These are phyloP conservation scores for Setipinna tenuifilis DNA, from an alignment of 2,797 vertebrate species.

Conservation along the genomic window DNA sequence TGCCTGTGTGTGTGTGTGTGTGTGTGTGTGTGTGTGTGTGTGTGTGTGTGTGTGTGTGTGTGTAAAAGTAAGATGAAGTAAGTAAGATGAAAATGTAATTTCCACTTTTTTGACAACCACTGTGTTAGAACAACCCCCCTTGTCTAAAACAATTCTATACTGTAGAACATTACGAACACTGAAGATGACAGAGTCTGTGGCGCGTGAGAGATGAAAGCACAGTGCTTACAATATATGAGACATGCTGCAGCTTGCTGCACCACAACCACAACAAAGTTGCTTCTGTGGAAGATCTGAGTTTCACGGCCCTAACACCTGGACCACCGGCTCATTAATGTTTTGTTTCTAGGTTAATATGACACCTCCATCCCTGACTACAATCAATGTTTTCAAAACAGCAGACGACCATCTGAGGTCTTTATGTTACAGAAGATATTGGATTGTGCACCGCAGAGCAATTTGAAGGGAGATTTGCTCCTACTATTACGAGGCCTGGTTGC, in stretches of 20 bases:
- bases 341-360: background rate
- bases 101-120: too few species aligned
- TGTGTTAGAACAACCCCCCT: too few species aligned
- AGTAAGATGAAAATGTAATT: too few species aligned
- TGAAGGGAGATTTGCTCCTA: too few species aligned
- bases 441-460: background rate
- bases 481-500: background rate
- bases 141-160: too few species aligned
- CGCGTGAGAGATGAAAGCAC: background rate
- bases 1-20: too few species aligned
- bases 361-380: slow-evolving; percentile 2
- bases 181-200: background rate
- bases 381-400: slow-evolving; percentile 11
- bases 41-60: too few species aligned
- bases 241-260: background rate
- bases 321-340: background rate
- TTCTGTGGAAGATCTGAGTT: background rate
- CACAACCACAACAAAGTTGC: background rate
- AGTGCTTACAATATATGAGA: background rate
- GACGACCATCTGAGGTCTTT: background rate
- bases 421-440: background rate
- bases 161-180: background rate
- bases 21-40: too few species aligned
- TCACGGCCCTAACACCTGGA: background rate
- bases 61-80: too few species aligned